Evolutionary conservation across 2,113 vertebrate species (phyloP).

Genomic region (Carassius gibelio): DNA sequence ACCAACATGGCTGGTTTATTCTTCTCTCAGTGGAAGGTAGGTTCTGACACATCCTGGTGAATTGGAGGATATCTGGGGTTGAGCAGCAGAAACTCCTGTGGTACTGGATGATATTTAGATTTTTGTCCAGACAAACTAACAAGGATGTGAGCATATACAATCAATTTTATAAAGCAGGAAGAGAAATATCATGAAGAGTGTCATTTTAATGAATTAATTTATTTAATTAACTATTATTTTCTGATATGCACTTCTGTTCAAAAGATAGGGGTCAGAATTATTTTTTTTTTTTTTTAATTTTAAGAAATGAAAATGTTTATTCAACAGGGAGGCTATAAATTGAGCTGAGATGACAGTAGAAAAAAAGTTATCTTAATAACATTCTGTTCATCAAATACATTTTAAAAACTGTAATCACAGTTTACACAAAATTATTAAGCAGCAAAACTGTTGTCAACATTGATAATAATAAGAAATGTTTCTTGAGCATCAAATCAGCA

Average conservation of each 20-base stretch:
- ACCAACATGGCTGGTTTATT: conserved; percentile 47
- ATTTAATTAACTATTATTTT: not conserved
- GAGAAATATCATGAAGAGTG: not conserved
- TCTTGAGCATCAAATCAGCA: not conserved
- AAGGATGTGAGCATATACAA: not conserved
- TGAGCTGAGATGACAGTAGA: not conserved
- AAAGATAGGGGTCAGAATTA: not conserved
- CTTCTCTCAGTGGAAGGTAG: conserved; percentile 21
- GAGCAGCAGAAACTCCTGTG: conserved; percentile 17
- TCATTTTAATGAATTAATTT: not conserved
- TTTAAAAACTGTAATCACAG: not conserved
- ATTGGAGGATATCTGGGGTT: conserved; percentile 5
- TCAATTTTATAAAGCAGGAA: not conserved
- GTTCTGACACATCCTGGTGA: not conserved
- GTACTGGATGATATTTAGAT: conserved; percentile 2
- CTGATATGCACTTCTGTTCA: not conserved
- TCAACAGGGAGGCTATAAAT: not conserved
- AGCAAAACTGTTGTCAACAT: not conserved
- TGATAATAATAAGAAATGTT: not conserved
- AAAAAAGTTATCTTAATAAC: not conserved
- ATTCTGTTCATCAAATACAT: not conserved
- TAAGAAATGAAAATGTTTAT: not conserved
- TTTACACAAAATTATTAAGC: not conserved
- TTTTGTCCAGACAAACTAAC: conserved; percentile 1
- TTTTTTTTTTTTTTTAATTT: no score